Percentiles rank a stretch among this genome's conserved stretches.
Evolutionary conservation across 2,888 invertebrate species (phyloP).

Genomic region (Apeira syringaria): DNA sequence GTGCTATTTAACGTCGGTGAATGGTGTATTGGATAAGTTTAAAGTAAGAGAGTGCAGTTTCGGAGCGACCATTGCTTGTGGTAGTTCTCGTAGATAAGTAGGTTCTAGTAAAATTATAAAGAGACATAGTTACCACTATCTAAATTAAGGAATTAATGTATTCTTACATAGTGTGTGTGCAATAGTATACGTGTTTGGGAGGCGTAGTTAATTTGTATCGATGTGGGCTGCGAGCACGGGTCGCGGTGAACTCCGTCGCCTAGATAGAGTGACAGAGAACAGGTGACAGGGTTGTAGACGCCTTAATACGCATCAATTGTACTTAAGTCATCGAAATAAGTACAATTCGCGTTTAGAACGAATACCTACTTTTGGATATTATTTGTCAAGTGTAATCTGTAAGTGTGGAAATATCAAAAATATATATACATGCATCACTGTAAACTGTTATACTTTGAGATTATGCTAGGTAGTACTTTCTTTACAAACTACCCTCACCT

Average conservation of each 20-base stretch:
- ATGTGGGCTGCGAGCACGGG: not conserved
- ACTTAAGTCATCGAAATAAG: conserved; percentile 43
- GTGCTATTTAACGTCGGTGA: conserved; percentile 80
- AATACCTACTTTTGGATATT: conserved; percentile 24
- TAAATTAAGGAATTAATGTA: conserved; percentile 64
- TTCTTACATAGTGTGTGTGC: conserved; percentile 72
- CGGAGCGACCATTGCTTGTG: conserved; percentile 44
- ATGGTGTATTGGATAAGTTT: conserved; percentile 58
- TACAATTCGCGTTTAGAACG: conserved; percentile 40
- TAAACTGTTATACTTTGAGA: conserved; percentile 59
- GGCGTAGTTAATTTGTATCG: conserved; percentile 13
- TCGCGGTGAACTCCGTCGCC: not conserved
- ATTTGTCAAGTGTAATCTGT: not conserved
- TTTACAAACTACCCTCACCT: conserved; percentile 36
- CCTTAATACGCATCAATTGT: conserved; percentile 53
- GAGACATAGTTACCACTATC: conserved; percentile 69
- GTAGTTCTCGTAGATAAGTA: conserved; percentile 41
- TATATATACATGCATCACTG: conserved; percentile 40
- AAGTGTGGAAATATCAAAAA: not conserved
- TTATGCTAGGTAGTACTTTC: conserved; percentile 59
- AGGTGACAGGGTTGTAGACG: conserved; percentile 63
- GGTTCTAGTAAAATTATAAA: conserved; percentile 54
- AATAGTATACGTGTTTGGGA: conserved; percentile 65
- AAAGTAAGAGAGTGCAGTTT: conserved; percentile 41
- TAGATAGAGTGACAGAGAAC: conserved; percentile 29